Evolutionary conservation across 2,113 vertebrate genomes (phyloP), one percentile per base, ranked within the genome.

Genomic region (Circaetus cinerascens): DNA sequence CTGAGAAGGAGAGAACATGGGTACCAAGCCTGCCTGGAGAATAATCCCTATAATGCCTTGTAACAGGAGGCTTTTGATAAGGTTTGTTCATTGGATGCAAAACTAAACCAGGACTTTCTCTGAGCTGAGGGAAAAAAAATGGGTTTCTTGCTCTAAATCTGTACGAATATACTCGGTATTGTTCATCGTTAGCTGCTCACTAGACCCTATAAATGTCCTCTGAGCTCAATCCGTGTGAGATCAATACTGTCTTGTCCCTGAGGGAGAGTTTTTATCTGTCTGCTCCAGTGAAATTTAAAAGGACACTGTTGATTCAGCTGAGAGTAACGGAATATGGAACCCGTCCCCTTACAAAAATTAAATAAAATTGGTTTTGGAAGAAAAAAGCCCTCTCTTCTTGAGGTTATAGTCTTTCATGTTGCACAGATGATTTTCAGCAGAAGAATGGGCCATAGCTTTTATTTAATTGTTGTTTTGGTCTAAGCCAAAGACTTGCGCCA

Each of bases 81-180:
- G n/a, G 38, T 86, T 95, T 88, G 53, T 55, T 78, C 43, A 11
- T 22, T 45, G 73, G 32, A 32, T 79, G 73, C 38, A 91, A 84
- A 92, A 89, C 83, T 87, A 92, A 94, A 91, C 26, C 64, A 81
- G 73, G 79, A 64, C 69, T 88, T 94, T 94, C 68, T 88, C 62
- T 40, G 51, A 72, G 68, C 76, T 48, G 53, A 71, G 76, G 68
- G 60, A 84, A 88, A 56, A 62, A 69, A 93, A 86, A 90, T 45
- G 60, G 67, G 57, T 82, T 82, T 91, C 88, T 83, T 91, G 66
- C 92, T 91, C 78, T 79, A 88, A 79, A 83, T 73, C 55, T 86
- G 78, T 79, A 86, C 79, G 62, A 76, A 62, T 82, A 85, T 32
- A 73, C 22, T 66, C 38, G 34, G 38, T 85, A 13, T 80, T 36